Base-by-base conservation (phyloP, 2,888 invertebrate species). In the Drosophila mulleri region DNA sequence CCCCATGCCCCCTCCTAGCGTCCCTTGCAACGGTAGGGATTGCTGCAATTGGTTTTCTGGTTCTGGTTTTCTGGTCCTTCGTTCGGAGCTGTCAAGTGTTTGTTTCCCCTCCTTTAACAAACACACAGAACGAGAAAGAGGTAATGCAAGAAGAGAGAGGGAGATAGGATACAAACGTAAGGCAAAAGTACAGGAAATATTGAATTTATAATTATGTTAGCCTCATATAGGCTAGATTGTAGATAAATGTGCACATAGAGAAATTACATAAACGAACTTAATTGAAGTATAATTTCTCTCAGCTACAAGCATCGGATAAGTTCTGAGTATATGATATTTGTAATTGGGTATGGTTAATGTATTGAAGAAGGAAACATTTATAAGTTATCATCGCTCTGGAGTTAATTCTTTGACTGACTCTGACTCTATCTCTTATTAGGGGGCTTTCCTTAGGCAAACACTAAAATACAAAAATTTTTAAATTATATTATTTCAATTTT, bases 181-280 rank as follows among this genome's bases (percentile, higher is more conserved):
- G 41, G 54, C 47, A 45, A 50, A 29, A 35, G 32, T 67, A 62
- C 85, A 72, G 88, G 88, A 83, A 88, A 78, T 82, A 88, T 83
- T 73, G 83, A 80, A 85, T 85, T 88, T 61, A 75, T 74, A 83
- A 85, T 82, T 82, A 82, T 78, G 67, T 56, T 67, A n/a, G n/a
- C n/a, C n/a, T n/a, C n/a, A n/a, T 68, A 75, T 77, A 59, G 18
- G 6, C 48, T 50, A 50, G 48, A 50, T 50, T 32, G 18, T 59
- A 80, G 59, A 48, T 48, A 48, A 48, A 29, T 29, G 26, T 48
- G 39, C 39, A 47, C 47, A 12, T n/a, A 39, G 39, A 58, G 45
- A 58, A 58, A 58, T 39, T 12, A 42, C 8, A 5, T 20, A 12
- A 20, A 20, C 6, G 14, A 14, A 29, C 0, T 23, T 4, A 37